Percentiles rank a stretch among this genome's conserved stretches.
Evolutionary conservation across 2,113 vertebrate genomes (phyloP).

Genomic region (Delphinus delphis): DNA sequence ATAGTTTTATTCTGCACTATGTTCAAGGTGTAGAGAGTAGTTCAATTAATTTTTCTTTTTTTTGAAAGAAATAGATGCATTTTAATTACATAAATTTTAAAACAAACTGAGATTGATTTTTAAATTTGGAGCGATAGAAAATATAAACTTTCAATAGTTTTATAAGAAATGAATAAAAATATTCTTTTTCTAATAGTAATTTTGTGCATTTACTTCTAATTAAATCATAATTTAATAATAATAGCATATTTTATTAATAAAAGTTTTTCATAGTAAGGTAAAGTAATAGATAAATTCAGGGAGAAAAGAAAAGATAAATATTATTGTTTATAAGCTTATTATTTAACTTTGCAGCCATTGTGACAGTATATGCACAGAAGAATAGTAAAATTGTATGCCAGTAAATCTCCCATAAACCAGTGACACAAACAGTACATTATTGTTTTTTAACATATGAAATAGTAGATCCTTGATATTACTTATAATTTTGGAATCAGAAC

Average conservation of each 20-base stretch:
- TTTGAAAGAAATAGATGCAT: background rate
- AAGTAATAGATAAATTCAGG: background rate
- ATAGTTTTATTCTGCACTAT: background rate
- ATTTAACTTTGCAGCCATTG: background rate
- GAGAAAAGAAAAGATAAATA: background rate
- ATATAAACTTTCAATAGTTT: constrained; percentile 2
- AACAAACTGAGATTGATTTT: background rate
- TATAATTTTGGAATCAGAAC: background rate
- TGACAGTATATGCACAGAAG: background rate
- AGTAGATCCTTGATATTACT: background rate
- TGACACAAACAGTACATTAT: background rate
- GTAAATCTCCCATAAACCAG: background rate
- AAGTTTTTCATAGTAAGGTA: background rate
- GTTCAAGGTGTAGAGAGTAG: background rate
- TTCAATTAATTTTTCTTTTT: background rate
- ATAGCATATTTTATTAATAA: background rate
- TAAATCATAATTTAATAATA: background rate
- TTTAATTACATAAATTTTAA: background rate
- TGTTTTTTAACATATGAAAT: background rate
- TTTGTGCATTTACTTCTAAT: constrained; percentile 12
- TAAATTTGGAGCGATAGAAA: constrained; percentile 16
- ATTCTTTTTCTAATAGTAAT: background rate
- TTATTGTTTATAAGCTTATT: background rate
- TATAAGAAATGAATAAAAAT: background rate
- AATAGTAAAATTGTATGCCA: background rate